Evolutionary conservation across 2,888 invertebrate genomes (phyloP), one percentile per base, ranked within the genome.

Genomic region (Trachelus iudaicus): DNA sequence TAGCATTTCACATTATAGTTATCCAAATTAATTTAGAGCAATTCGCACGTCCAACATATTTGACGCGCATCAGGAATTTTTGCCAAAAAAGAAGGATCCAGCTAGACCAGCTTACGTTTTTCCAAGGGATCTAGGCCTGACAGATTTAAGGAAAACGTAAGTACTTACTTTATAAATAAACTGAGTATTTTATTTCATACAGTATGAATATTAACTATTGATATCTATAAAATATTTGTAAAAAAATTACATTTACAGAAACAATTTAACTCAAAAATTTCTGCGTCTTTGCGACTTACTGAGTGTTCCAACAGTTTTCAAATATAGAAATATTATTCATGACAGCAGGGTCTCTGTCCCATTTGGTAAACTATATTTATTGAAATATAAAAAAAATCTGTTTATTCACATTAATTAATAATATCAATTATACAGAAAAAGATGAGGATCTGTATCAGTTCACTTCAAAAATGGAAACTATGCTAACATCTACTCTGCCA

Each of bases 1-100:
- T 33, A 34, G 37, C 69, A 73, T 33, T 75, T 74, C 37, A 30
- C 12, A 76, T 33, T 75, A 69, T 76, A n/a, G 69, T 34, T 34
- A 71, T 73, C 6, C 37, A 78, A 33, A 68, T n/a, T 56, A n/a
- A 40, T 81, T 75, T 77, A 89, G 89, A 85, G 93, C 94, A 4
- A 94, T 96, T 77, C 87, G 94, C 73, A 93, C 93, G 73, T 94
- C 95, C 0, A 94, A 94, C 89, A 92, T 96, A 37, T 95, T 95
- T 91, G 97, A 98, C 92, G 94, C 96, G 33, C 94, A 96, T 87
- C 96, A 97, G 90, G 93, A 95, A 79, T 96, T 95, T 87, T 90
- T 98, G 74, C 96, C 96, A 0, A 96, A 94, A 91, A 92, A 94
- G 3, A 95, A 95, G 89, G 95, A 97, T 87, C 93, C 94, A 1